These are phyloP conservation scores for Hassar affinis DNA, from an alignment of 2,113 vertebrate genomes.

Conservation along the genomic window DNA sequence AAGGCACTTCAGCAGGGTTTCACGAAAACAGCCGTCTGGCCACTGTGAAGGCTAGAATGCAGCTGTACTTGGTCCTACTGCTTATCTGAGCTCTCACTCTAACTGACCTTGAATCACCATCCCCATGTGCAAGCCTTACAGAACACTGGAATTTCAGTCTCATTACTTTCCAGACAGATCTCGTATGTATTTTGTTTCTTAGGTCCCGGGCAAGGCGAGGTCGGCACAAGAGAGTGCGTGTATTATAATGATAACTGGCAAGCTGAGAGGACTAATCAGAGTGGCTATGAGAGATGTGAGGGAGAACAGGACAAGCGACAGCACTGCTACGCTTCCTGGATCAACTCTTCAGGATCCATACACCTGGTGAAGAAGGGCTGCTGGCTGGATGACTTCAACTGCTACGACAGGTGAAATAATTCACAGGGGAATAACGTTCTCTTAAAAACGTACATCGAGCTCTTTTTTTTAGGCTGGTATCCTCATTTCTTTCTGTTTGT, in stretches of 20 bases:
- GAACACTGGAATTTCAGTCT: too few relatives aligned
- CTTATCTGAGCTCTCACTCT: too few relatives aligned
- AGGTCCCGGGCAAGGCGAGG: slow-evolving; percentile 88
- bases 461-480: not conserved
- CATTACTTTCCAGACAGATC: too few relatives aligned
- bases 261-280: slow-evolving; percentile 92
- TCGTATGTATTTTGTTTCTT: slow-evolving; percentile 22
- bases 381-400: slow-evolving; percentile 99
- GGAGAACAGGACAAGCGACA: slow-evolving; percentile 94
- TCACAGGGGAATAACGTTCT: not conserved
- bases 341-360: slow-evolving; percentile 93
- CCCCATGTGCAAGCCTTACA: too few relatives aligned
- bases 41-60: too few relatives aligned
- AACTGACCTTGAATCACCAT: too few relatives aligned
- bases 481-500: not conserved
- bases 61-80: too few relatives aligned
- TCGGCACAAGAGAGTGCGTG: slow-evolving; percentile 89
- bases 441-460: too few relatives aligned
- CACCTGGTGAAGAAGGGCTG: slow-evolving; percentile 97
- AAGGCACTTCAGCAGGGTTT: too few relatives aligned
- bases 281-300: slow-evolving; percentile 90
- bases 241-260: slow-evolving; percentile 99
- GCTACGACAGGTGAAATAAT: slow-evolving; percentile 88
- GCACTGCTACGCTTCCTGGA: slow-evolving; percentile 97
- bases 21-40: too few relatives aligned